Percentiles rank a stretch among this genome's conserved stretches.
These are phyloP conservation scores for Myrmecobius fasciatus DNA, from an alignment of 2,113 vertebrate genomes.

Conservation along the genomic window DNA sequence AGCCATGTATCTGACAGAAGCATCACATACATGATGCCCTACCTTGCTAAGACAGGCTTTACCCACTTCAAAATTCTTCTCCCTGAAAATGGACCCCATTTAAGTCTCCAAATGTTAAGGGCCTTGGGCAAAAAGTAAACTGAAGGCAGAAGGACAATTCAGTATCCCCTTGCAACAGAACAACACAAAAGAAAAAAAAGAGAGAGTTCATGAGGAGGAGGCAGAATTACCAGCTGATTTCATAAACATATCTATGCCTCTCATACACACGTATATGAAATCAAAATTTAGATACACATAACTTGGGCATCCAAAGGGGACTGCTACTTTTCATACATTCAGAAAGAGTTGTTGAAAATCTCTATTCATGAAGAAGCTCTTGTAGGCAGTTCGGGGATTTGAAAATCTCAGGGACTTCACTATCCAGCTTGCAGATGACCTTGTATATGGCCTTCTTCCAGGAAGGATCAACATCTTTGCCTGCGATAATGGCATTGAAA, in stretches of 20 bases:
- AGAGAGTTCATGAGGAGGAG: conserved; percentile 80
- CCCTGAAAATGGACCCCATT: conserved; percentile 86
- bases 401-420: conserved; percentile 98
- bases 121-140: conserved; percentile 86
- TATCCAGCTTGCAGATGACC: conserved; percentile 99
- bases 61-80: conserved; percentile 87
- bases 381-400: conserved; percentile 99
- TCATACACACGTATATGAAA: conserved; percentile 83
- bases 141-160: conserved; percentile 86
- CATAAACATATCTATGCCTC: conserved; percentile 83
- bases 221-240: conserved; percentile 82
- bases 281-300: conserved; percentile 83
- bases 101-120: conserved; percentile 86
- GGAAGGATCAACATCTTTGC: conserved; percentile 99
- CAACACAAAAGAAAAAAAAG: conserved; percentile 68
- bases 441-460: conserved; percentile 99
- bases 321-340: conserved; percentile 89
- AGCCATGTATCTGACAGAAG: conserved; percentile 86
- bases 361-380: conserved; percentile 99
- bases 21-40: conserved; percentile 89
- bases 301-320: conserved; percentile 84
- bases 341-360: conserved; percentile 86
- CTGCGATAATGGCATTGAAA: conserved; percentile 99
- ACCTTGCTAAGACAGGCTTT: conserved; percentile 87
- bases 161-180: conserved; percentile 83